Evolutionary conservation across 2,888 invertebrate genomes (phyloP), one percentile per base, ranked within the genome.

Genomic region (Dinocampus coccinellae): DNA sequence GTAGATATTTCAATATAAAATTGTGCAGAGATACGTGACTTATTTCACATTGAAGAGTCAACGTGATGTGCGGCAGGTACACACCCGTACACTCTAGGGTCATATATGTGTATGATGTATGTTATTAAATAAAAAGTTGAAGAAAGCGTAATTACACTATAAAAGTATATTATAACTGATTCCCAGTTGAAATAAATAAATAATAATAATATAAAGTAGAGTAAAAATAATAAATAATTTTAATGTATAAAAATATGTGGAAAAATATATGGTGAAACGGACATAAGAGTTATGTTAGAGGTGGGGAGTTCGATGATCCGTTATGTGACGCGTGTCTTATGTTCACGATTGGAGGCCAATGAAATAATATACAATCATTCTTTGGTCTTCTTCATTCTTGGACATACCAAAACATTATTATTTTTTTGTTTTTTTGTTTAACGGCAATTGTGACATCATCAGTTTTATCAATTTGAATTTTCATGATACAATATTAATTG

Each of bases 271-370:
- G 7, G 7, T 29, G 29, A 29, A 7, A 29, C 7, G 29, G 7
- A 29, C 3, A 7, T 29, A 29, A 4, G 29, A 29, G 7, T 29
- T 29, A 7, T 29, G 29, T 29, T 66, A 75, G 79, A 78, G n/a
- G 80, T 77, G 79, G 80, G 76, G 76, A 77, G 75, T 76, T n/a
- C 76, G 77, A 76, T 79, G 81, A 84, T 85, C 71, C 85, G 85
- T 85, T 85, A 85, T 82, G 71, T 76, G 75, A 76, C 75, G 66
- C 69, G 76, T 76, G n/a, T n/a, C n/a, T 77, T 79, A 77, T 76
- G 77, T 74, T 75, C 64, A 61, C 70, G 61, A 47, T 61, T 62
- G 63, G 69, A 73, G 63, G 64, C 70, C 63, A 52, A 57, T 55
- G 61, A 69, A 74, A 73, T n/a, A 39, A 13, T 39, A 39, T n/a